Base-by-base conservation (phyloP, 2,113 vertebrate species). In the Cryptomyrus ogoouensis region DNA sequence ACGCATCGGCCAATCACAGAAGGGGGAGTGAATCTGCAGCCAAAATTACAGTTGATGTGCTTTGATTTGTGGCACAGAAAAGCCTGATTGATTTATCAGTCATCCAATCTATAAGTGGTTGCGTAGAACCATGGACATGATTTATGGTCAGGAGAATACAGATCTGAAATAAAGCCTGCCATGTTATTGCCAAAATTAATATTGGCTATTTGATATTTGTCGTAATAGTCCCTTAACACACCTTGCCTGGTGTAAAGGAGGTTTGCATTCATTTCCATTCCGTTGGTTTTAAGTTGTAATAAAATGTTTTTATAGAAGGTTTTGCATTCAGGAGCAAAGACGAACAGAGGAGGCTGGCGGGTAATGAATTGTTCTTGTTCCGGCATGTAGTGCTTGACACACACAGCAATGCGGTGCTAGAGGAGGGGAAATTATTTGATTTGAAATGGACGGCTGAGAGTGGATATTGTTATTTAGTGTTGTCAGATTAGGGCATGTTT, bases 321-420 rank as follows among this genome's bases (percentile, higher is more conserved):
- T 21, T 88, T 24, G 31, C 31, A 58, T 56, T 58, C 27, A 15
- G 49, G 39, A 88, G 5, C 49, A 53, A 50, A 15, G n/a, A 27
- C 3, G 9, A 53, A 49, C 49, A 50, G 27, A 87, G 15, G 21
- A 5, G 19, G 83, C 15, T 87, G 49, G 2, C 35, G 13, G 24
- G 85, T 87, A 87, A 87, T 87, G 46, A 87, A 84, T 47, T 47
- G 83, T 44, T 84, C 83, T 84, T 46, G 83, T 84, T 24, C 83
- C 8, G 21, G 39, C 42, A 44, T n/a, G 83, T n/a, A 47, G 44
- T 84, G 83, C 83, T 46, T 84, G 19, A 47, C 44, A 84, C 42
- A 83, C 21, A 21, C 83, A 47, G 83, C 35, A 84, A 2, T 7
- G 19, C 15, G 2, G 9, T 46, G 39, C 42, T 44, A 83, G 5